These are phyloP conservation scores for Ammodytes marinus DNA, from an alignment of 2,113 vertebrate genomes.

Conservation along the genomic window DNA sequence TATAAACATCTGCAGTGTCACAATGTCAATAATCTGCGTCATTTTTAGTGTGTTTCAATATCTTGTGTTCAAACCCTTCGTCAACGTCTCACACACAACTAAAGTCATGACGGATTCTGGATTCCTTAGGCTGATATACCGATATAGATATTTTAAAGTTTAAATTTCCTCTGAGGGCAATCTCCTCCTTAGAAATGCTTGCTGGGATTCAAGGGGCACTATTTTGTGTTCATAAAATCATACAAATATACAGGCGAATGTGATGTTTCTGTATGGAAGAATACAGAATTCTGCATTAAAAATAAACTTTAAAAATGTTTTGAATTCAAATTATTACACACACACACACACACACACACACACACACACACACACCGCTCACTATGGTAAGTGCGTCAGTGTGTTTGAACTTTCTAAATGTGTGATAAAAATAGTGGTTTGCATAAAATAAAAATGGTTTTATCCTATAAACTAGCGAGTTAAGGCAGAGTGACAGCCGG, in stretches of 20 bases:
- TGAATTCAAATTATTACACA: not conserved
- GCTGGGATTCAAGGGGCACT: not conserved
- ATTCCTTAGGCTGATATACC: not conserved
- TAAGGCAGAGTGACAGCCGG: conserved; percentile 47
- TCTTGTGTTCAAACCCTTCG: not conserved
- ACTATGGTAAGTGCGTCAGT: not conserved
- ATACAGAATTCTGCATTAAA: not conserved
- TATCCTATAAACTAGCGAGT: conserved; percentile 35
- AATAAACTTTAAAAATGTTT: not conserved
- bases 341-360: not conserved
- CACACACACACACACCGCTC: no score
- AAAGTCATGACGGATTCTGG: not conserved
- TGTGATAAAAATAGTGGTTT: conserved; percentile 2
- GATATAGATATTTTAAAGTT: not conserved
- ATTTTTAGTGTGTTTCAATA: conserved; percentile 10
- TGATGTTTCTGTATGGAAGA: not conserved
- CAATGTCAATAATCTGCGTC: conserved; percentile 20
- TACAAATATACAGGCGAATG: not conserved
- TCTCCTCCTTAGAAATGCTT: not conserved
- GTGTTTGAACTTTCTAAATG: not conserved
- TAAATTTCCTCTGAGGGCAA: not conserved
- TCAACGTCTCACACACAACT: not conserved
- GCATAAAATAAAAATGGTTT: conserved; percentile 23
- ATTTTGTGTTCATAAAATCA: not conserved
- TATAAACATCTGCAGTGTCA: conserved; percentile 22